phyloP scores from a whole-genome alignment of 2,888 invertebrate species.

The Dryomyza anilis region DNA sequence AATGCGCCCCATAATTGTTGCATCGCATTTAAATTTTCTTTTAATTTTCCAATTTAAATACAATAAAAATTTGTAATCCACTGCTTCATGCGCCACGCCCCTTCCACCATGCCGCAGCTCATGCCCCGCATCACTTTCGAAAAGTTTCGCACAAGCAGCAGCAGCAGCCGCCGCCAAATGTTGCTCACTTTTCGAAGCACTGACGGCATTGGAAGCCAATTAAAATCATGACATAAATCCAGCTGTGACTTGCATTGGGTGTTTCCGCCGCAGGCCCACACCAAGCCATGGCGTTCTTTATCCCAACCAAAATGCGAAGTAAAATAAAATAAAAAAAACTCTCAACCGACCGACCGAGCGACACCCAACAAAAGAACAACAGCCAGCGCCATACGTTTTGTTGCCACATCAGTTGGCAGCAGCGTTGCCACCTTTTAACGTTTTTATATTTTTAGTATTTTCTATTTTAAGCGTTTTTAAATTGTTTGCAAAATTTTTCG shows the following conservation, averaged over 20 bases:
- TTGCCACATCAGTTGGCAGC: not conserved
- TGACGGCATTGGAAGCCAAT: constrained; percentile 53
- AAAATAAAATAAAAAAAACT: not conserved
- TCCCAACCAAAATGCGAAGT: not conserved
- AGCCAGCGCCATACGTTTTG: constrained; percentile 34
- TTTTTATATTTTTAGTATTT: not conserved
- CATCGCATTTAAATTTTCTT: too few species aligned
- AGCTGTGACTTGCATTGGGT: constrained; percentile 61
- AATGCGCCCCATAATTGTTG: too few species aligned
- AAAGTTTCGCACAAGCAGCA: not conserved
- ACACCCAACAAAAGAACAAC: constrained; percentile 30
- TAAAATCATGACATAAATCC: constrained; percentile 62
- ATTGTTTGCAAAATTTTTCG: too few species aligned
- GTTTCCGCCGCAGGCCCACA: constrained; percentile 59
- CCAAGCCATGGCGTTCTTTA: too few species aligned
- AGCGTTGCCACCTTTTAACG: not conserved
- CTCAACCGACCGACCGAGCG: constrained; percentile 8
- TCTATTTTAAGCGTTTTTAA: not conserved
- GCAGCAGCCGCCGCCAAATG: not conserved
- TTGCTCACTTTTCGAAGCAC: not conserved
- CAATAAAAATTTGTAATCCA: not conserved
- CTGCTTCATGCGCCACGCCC: too few species aligned
- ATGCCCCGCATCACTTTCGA: too few species aligned
- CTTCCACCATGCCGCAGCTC: too few species aligned
- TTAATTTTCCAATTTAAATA: too few species aligned